Evolutionary conservation across 2,797 vertebrate species (phyloP).

Genomic region (Ptychadena robeensis): DNA sequence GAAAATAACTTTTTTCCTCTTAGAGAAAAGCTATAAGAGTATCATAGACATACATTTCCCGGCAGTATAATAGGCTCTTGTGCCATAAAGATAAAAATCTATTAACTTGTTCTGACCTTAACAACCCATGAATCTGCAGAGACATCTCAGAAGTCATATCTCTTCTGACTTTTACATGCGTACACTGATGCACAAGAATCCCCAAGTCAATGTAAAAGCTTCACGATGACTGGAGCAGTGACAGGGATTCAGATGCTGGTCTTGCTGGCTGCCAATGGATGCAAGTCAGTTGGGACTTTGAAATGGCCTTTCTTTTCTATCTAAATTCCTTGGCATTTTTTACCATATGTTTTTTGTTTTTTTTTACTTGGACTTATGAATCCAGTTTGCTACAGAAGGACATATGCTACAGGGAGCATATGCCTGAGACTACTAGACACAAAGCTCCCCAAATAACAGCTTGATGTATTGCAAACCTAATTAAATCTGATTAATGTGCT

Average conservation of each 20-base stretch:
- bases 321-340: conserved; percentile 74
- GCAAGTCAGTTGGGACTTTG: conserved; percentile 70
- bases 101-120: conserved; percentile 86
- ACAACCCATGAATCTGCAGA: conserved; percentile 80
- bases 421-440: conserved; percentile 75
- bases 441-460: conserved; percentile 73
- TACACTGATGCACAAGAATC: conserved; percentile 75
- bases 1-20: neutral
- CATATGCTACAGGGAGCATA: conserved; percentile 77
- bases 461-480: conserved; percentile 83
- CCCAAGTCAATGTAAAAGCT: conserved; percentile 83
- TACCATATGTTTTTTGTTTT: conserved; percentile 81
- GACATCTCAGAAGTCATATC: conserved; percentile 82
- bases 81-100: conserved; percentile 87
- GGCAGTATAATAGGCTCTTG: conserved; percentile 79
- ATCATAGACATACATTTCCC: conserved; percentile 61
- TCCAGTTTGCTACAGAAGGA: conserved; percentile 75
- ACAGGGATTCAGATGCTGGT: conserved; percentile 72
- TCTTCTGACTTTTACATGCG: conserved; percentile 84
- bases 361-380: too few species aligned
- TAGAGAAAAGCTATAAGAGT: conserved; percentile 50
- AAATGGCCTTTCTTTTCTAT: conserved; percentile 76
- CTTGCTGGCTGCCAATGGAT: conserved; percentile 68
- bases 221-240: conserved; percentile 79
- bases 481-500: conserved; percentile 77